A percentile compares a stretch with the other conserved stretches of the same genome.
These are phyloP conservation scores for Pammene fasciana DNA, from an alignment of 2,888 invertebrate genomes.

Conservation along the genomic window DNA sequence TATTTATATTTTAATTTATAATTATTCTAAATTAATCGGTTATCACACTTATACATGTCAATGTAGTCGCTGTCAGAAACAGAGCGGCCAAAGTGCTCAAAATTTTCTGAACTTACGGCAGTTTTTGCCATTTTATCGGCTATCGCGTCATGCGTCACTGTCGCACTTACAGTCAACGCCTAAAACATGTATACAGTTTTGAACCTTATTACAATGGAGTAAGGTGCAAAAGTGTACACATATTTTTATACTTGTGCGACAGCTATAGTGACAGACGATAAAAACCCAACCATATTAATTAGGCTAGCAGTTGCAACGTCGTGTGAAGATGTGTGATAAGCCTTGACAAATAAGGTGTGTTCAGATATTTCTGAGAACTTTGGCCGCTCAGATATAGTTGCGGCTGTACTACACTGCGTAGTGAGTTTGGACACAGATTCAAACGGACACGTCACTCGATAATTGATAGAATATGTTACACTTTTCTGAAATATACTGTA, in stretches of 20 bases:
- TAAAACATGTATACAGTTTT: no score
- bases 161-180: no score
- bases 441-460: neutral
- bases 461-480: neutral
- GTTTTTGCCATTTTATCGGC: no score
- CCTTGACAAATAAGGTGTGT: neutral
- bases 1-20: conserved; percentile 44
- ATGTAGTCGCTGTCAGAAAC: neutral
- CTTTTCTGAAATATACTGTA: neutral
- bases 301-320: no score
- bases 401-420: conserved; percentile 43
- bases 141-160: no score
- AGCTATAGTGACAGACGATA: no score
- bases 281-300: no score
- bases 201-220: no score
- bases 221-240: no score
- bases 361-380: neutral
- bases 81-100: neutral
- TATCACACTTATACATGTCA: conserved; percentile 53
- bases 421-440: neutral
- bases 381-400: neutral
- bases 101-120: neutral
- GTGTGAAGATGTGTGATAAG: no score
- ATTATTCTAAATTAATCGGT: conserved; percentile 44
- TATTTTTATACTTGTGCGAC: no score